A percentile compares a stretch with the other conserved stretches of the same genome.
These are phyloP conservation scores for Melitaea cinxia DNA, from an alignment of 1,140 invertebrate species.

Conservation along the genomic window DNA sequence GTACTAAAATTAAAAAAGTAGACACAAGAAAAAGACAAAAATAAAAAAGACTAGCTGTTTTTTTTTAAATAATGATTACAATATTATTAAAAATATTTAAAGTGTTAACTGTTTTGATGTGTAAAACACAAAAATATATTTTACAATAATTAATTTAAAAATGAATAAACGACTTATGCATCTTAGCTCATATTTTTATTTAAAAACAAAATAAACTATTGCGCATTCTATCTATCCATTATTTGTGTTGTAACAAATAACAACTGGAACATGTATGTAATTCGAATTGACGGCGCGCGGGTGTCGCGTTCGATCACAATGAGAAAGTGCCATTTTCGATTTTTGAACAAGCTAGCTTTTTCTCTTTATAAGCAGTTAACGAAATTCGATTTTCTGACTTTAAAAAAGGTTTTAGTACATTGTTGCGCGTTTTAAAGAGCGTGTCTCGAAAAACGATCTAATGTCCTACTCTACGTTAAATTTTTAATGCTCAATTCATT, in stretches of 20 bases:
- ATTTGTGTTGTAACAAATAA: not conserved
- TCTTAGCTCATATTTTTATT: not conserved
- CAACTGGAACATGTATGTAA: conserved; percentile 6
- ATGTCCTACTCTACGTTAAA: too few species aligned
- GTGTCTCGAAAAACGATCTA: too few species aligned
- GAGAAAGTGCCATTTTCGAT: not conserved
- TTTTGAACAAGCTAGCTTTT: conserved; percentile 1
- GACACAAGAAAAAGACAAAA: too few species aligned
- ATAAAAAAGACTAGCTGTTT: too few species aligned
- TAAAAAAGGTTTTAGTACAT: not conserved
- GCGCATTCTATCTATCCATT: not conserved
- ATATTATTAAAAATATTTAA: too few species aligned
- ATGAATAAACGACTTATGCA: too few species aligned
- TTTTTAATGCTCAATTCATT: too few species aligned
- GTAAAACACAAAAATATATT: too few species aligned
- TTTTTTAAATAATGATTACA: too few species aligned
- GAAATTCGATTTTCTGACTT: conserved; percentile 1
- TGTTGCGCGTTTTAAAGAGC: not conserved
- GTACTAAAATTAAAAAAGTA: too few species aligned
- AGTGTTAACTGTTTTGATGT: too few species aligned
- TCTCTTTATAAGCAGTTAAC: not conserved
- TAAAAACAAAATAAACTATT: not conserved
- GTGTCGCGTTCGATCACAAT: conserved; percentile 1
- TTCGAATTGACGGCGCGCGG: conserved; percentile 4
- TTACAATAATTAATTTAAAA: too few species aligned